Percentiles rank a stretch among this genome's conserved stretches.
Evolutionary conservation across 2,113 vertebrate genomes (phyloP).

Genomic region (Uria lomvia): DNA sequence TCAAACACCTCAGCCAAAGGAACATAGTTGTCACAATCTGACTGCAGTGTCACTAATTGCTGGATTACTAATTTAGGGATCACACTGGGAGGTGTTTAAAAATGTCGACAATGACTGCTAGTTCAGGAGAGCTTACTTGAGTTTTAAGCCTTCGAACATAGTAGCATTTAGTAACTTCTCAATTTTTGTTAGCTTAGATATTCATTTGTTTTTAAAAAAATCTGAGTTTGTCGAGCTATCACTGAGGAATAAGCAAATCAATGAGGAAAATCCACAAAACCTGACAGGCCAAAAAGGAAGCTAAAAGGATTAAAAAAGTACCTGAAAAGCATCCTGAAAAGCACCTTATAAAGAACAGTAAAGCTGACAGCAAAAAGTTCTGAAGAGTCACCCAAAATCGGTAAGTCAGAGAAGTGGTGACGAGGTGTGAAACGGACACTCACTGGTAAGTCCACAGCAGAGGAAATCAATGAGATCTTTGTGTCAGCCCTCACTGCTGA

Average conservation of each 20-base stretch:
- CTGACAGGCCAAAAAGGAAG: background rate
- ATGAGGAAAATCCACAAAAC: background rate
- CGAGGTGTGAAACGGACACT: background rate
- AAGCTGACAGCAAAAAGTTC: background rate
- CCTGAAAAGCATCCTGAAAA: background rate
- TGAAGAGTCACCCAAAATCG: background rate
- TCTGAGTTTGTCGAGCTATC: background rate
- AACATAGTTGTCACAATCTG: background rate
- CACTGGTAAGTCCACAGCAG: fast-evolving
- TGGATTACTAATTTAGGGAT: background rate
- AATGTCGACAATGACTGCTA: background rate
- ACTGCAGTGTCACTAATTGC: background rate
- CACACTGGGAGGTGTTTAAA: background rate
- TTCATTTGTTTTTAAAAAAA: background rate
- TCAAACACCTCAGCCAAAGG: background rate
- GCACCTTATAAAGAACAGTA: background rate
- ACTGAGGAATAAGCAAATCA: background rate
- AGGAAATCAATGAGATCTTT: background rate
- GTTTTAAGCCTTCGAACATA: background rate
- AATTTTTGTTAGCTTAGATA: background rate
- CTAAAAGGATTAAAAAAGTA: background rate
- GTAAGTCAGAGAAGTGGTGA: background rate
- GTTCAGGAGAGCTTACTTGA: background rate
- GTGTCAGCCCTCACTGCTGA: background rate
- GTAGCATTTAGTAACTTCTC: background rate